Percentiles rank a stretch among this genome's conserved stretches.
Conservation (phyloP, 2,888 invertebrate genomes). For the Erebia ligea region DNA sequence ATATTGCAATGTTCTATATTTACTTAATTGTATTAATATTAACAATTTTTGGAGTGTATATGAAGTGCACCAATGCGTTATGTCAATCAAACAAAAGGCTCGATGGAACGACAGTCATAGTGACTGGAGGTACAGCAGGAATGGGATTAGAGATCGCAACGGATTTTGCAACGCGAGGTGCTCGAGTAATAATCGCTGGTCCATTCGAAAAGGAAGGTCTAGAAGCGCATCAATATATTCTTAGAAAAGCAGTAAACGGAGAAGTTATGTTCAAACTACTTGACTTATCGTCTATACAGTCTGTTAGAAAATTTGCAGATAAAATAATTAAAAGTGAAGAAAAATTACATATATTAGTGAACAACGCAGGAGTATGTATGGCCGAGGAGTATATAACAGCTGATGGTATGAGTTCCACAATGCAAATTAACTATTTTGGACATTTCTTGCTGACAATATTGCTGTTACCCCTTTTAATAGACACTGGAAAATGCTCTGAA, state of each 20-base stretch:
- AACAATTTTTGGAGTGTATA: slow-evolving; percentile 52
- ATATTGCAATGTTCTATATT: neutral
- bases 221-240: slow-evolving; percentile 79
- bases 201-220: slow-evolving; percentile 60
- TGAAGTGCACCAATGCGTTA: slow-evolving; percentile 61
- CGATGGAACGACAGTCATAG: slow-evolving; percentile 59
- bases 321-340: slow-evolving; percentile 50
- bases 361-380: slow-evolving; percentile 92
- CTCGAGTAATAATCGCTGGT: slow-evolving; percentile 62
- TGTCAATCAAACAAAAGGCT: slow-evolving; percentile 51
- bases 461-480: slow-evolving; percentile 89
- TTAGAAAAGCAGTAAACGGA: slow-evolving; percentile 83
- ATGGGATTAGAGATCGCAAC: slow-evolving; percentile 65
- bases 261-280: slow-evolving; percentile 86
- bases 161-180: slow-evolving; percentile 62
- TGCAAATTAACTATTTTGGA: slow-evolving; percentile 96
- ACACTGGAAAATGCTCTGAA: slow-evolving; percentile 68
- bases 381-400: slow-evolving; percentile 80
- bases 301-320: slow-evolving; percentile 39
- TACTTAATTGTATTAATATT: slow-evolving; percentile 17
- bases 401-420: slow-evolving; percentile 92
- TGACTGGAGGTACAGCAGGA: slow-evolving; percentile 71
- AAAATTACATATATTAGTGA: slow-evolving; percentile 90
- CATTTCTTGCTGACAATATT: slow-evolving; percentile 95
- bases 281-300: slow-evolving; percentile 86